phyloP scores from a whole-genome alignment of 2,113 vertebrate species.

The Cephalopholis sonnerati region DNA sequence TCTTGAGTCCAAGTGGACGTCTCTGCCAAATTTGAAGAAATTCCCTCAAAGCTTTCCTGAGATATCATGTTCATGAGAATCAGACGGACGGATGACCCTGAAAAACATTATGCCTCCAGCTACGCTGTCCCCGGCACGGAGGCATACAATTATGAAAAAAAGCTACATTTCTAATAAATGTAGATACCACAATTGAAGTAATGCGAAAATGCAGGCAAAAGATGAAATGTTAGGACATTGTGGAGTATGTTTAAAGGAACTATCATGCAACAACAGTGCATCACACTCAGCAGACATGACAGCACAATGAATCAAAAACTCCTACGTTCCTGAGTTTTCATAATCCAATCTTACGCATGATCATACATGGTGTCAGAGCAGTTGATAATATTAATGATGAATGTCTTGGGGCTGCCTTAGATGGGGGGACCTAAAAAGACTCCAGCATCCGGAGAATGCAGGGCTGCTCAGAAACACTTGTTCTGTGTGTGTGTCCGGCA shows the following conservation, averaged over 20 bases:
- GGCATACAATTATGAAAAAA: neutral
- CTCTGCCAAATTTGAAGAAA: no score
- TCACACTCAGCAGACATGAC: neutral
- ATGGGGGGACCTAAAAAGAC: conserved; percentile 22
- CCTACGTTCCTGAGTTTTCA: neutral
- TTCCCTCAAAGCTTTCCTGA: no score
- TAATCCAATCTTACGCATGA: neutral
- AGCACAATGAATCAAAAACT: conserved; percentile 6
- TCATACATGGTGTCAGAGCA: conserved; percentile 8
- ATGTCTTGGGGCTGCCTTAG: neutral
- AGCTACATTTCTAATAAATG: neutral
- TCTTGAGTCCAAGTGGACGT: no score
- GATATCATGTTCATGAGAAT: no score
- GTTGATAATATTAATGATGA: conserved; percentile 19
- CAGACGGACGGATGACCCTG: no score
- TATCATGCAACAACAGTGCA: neutral
- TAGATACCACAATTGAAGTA: neutral
- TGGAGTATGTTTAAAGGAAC: conserved; percentile 32
- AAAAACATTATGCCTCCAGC: no score
- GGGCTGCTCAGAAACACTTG: conserved; percentile 66
- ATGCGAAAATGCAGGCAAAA: neutral
- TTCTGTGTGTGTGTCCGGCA: conserved; percentile 46
- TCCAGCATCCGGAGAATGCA: conserved; percentile 58
- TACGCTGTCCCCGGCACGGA: no score
- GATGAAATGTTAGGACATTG: conserved; percentile 13